Conservation (phyloP, 2,797 vertebrate genomes). For the Neostethus bicornis region DNA sequence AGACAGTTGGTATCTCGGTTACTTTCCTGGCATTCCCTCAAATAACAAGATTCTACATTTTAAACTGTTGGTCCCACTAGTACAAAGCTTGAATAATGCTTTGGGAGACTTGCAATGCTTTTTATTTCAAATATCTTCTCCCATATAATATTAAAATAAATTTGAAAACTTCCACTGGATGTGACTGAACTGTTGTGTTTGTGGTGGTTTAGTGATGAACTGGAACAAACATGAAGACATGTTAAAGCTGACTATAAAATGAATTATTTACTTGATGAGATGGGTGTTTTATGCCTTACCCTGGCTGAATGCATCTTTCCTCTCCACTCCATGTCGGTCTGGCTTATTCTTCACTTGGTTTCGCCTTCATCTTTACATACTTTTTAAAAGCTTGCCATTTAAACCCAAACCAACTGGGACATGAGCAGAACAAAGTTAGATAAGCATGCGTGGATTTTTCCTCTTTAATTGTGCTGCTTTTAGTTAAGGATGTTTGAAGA, state of each 20-base stretch:
- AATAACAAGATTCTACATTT: too few relatives aligned
- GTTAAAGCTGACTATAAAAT: constrained; percentile 42
- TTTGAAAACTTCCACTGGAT: constrained; percentile 29
- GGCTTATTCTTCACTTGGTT: constrained; percentile 40
- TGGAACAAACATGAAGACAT: constrained; percentile 48
- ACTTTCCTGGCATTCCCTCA: background rate
- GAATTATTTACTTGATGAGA: constrained; percentile 64
- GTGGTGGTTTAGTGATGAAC: constrained; percentile 33
- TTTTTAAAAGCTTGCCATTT: constrained; percentile 60
- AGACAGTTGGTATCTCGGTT: constrained; percentile 1
- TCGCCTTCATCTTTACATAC: constrained; percentile 38
- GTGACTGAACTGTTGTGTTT: constrained; percentile 16
- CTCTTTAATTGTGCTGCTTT: constrained; percentile 53
- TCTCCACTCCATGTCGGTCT: constrained; percentile 25
- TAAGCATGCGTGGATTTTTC: constrained; percentile 27
- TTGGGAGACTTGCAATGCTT: too few relatives aligned
- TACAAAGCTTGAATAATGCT: too few relatives aligned
- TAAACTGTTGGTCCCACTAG: too few relatives aligned
- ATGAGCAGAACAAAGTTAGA: constrained; percentile 28
- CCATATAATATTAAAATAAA: constrained; percentile 41
- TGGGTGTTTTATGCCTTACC: constrained; percentile 46
- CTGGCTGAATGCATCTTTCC: constrained; percentile 29
- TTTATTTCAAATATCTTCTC: constrained; percentile 15
- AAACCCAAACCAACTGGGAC: constrained; percentile 43
- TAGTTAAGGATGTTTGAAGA: constrained; percentile 50